These are phyloP conservation scores for Coreius guichenoti DNA, from an alignment of 2,797 vertebrate genomes.

Conservation along the genomic window DNA sequence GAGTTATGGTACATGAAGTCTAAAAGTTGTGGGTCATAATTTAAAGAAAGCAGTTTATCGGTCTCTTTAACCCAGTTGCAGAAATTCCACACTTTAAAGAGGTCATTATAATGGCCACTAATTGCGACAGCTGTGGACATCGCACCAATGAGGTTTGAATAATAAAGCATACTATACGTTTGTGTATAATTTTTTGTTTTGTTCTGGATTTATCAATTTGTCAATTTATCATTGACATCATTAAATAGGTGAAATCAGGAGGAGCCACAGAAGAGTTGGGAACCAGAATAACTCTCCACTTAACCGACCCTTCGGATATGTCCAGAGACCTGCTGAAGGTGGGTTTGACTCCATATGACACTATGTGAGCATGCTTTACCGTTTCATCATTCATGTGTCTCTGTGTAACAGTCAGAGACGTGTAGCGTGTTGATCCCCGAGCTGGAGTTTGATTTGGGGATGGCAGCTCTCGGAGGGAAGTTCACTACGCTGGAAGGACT, in stretches of 20 bases:
- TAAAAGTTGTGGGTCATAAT: neutral
- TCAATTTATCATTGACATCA: neutral
- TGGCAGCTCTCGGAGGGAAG: slow-evolving; percentile 91
- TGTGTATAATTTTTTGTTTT: neutral
- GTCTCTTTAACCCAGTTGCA: slow-evolving; percentile 71
- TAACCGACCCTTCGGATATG: slow-evolving; percentile 89
- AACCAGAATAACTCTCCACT: slow-evolving; percentile 85
- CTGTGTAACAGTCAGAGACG: slow-evolving; percentile 85
- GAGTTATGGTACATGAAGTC: neutral
- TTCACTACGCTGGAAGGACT: slow-evolving; percentile 97
- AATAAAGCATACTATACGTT: neutral
- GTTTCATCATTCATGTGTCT: neutral
- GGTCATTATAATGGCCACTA: slow-evolving; percentile 97
- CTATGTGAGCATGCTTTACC: neutral
- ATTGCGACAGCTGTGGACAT: slow-evolving; percentile 90
- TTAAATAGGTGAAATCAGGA: slow-evolving; percentile 88
- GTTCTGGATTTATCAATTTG: too few species aligned
- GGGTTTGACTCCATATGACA: neutral
- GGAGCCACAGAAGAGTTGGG: slow-evolving; percentile 88
- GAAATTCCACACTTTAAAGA: slow-evolving; percentile 98
- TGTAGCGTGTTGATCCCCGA: slow-evolving; percentile 89
- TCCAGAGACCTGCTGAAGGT: slow-evolving; percentile 92
- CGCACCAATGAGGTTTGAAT: slow-evolving; percentile 91
- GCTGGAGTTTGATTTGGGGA: slow-evolving; percentile 95
- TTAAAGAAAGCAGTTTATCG: neutral